Percentiles rank a stretch among this genome's conserved stretches.
Evolutionary conservation across 2,113 vertebrate species (phyloP).

Genomic region (Castor canadensis): DNA sequence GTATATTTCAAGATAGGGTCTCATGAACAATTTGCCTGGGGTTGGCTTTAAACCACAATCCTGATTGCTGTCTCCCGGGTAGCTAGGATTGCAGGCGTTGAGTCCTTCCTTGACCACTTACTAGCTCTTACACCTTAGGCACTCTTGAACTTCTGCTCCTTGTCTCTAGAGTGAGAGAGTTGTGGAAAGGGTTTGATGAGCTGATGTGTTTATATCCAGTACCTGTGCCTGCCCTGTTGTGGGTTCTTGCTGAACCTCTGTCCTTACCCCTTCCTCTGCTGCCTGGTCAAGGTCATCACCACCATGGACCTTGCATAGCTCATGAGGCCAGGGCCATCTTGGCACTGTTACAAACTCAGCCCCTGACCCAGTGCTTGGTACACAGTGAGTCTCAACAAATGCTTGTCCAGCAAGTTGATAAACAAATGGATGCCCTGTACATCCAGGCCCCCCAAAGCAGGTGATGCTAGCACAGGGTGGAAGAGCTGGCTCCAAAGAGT

Average conservation of each 20-base stretch:
- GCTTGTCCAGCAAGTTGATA: neutral
- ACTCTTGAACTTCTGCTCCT: neutral
- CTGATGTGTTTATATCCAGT: no score
- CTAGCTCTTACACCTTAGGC: neutral
- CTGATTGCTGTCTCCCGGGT: no score
- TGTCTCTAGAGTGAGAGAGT: neutral
- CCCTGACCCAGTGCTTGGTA: rapidly evolving
- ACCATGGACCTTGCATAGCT: rapidly evolving
- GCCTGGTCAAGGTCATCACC: neutral
- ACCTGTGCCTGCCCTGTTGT: rapidly evolving
- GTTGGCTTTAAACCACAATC: no score
- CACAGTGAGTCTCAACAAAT: neutral
- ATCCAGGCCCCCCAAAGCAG: neutral
- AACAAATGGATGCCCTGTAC: neutral
- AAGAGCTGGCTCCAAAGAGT: neutral
- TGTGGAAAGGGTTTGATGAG: neutral
- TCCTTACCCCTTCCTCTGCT: neutral
- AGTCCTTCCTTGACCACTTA: neutral
- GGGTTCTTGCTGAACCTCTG: neutral
- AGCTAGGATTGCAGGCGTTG: no score
- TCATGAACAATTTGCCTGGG: no score
- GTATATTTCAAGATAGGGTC: no score
- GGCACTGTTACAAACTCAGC: neutral
- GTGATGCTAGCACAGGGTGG: neutral
- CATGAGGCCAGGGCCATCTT: neutral